These are phyloP conservation scores for Plestiodon gilberti DNA, from an alignment of 2,113 vertebrate genomes.

Conservation along the genomic window DNA sequence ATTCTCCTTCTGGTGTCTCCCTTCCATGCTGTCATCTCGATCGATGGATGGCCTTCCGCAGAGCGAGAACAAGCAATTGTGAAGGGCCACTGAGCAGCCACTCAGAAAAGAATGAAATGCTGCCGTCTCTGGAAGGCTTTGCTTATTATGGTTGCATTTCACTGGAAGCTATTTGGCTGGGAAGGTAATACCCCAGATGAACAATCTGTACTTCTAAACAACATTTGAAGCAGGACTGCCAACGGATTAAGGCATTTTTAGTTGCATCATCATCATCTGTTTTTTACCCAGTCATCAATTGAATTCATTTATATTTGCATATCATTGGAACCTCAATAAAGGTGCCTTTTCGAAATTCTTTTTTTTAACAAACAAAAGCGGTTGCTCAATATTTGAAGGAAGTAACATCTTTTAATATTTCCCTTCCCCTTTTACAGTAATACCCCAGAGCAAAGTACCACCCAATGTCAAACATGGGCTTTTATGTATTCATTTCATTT, in stretches of 20 bases:
- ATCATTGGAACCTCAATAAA: too few species aligned
- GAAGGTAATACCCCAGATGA: background rate
- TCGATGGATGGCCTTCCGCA: background rate
- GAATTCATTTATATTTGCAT: too few species aligned
- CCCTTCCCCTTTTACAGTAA: too few species aligned
- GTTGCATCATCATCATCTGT: background rate
- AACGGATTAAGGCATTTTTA: background rate
- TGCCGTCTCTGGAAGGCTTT: background rate
- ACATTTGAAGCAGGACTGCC: background rate
- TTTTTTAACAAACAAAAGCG: too few species aligned
- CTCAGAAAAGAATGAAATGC: background rate
- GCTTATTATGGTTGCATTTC: background rate
- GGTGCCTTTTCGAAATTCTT: too few species aligned
- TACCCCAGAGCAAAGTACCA: too few species aligned
- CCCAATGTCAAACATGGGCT: too few species aligned
- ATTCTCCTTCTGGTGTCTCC: background rate
- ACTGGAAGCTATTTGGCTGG: background rate
- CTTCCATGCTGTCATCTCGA: too few species aligned
- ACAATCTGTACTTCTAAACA: background rate
- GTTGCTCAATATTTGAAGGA: too few species aligned
- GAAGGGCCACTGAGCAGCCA: background rate
- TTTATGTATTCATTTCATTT: too few species aligned
- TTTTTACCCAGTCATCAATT: background rate
- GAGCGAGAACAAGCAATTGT: background rate
- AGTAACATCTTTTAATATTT: too few species aligned